Percentiles rank a stretch among this genome's conserved stretches.
Conservation (phyloP, 2,113 vertebrate genomes). For the Baryphthengus martii region DNA sequence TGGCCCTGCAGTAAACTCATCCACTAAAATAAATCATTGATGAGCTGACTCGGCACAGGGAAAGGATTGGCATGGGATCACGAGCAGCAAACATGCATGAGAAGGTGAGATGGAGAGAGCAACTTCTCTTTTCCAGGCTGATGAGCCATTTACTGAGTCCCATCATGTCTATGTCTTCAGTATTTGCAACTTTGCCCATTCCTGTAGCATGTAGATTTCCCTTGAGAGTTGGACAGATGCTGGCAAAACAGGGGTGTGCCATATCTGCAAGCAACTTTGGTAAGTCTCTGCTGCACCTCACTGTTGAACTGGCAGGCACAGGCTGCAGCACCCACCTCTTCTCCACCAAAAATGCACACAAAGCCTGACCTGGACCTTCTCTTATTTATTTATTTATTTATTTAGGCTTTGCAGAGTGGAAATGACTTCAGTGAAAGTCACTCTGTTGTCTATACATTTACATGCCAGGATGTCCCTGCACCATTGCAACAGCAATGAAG, state of each 20-base stretch:
- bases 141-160: neutral
- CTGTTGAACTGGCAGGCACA: neutral
- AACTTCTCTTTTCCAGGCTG: neutral
- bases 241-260: neutral
- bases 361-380: neutral
- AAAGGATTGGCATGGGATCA: neutral
- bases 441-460: neutral
- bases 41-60: neutral
- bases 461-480: neutral
- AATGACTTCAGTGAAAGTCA: neutral
- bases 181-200: neutral
- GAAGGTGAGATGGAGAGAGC: neutral
- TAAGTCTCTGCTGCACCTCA: neutral
- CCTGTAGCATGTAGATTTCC: neutral
- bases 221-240: neutral
- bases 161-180: neutral
- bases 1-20: neutral
- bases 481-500: neutral
- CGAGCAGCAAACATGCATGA: accelerated
- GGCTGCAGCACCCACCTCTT: neutral
- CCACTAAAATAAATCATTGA: neutral
- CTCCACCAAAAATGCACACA: neutral
- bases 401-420: neutral
- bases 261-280: neutral
- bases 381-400: neutral